Evolutionary conservation across 2,888 invertebrate species (phyloP).

Genomic region (Melinaea menophilus): DNA sequence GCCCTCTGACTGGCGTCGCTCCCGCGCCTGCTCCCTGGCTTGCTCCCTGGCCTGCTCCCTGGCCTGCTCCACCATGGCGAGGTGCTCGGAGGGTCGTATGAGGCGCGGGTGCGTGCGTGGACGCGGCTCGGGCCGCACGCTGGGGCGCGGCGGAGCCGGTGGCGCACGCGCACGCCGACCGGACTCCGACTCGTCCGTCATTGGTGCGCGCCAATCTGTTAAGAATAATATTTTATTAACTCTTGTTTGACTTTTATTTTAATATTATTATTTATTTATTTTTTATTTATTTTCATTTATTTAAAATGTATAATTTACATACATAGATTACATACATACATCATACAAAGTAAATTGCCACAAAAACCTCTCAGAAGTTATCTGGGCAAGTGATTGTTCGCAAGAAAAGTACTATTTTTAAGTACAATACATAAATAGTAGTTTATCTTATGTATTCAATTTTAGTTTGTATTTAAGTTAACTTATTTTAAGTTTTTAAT

Average conservation of each 20-base stretch:
- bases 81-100: conserved; percentile 68
- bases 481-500: too few species aligned
- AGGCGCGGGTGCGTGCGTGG: conserved; percentile 59
- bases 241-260: neutral
- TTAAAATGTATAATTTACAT: too few species aligned
- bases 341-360: too few species aligned
- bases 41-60: conserved; percentile 37
- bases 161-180: conserved; percentile 63
- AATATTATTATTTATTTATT: too few species aligned
- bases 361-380: too few species aligned
- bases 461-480: too few species aligned
- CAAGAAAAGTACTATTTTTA: too few species aligned
- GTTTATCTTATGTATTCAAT: too few species aligned
- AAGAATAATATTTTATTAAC: conserved; percentile 33
- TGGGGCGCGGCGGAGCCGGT: conserved; percentile 53
- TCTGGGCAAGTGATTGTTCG: too few species aligned
- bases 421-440: too few species aligned
- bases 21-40: conserved; percentile 32
- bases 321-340: too few species aligned
- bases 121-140: conserved; percentile 51
- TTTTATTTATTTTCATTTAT: too few species aligned
- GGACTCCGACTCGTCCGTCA: conserved; percentile 71
- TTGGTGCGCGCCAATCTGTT: conserved; percentile 75
- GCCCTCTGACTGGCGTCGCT: conserved; percentile 23
- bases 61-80: conserved; percentile 45